These are phyloP conservation scores for Sycophila sp. DNA, from an alignment of 1,140 invertebrate genomes.

Conservation along the genomic window DNA sequence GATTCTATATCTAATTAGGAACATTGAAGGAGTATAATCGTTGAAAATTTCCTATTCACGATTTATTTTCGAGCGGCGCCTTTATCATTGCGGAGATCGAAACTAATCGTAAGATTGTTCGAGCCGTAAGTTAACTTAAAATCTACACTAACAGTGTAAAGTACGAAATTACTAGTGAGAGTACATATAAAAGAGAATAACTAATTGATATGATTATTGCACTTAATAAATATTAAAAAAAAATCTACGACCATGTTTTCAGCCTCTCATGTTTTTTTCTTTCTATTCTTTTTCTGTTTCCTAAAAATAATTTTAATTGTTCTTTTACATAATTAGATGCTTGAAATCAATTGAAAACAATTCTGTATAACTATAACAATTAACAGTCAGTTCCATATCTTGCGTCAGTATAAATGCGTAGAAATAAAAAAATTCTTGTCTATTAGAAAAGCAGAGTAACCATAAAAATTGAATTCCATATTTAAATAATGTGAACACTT, in stretches of 20 bases:
- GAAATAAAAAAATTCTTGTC: slow-evolving; percentile 12
- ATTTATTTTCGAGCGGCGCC: neutral
- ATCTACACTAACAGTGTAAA: neutral
- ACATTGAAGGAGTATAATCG: slow-evolving; percentile 14
- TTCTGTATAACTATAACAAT: neutral
- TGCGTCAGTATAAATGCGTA: slow-evolving; percentile 7
- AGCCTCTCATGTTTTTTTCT: neutral
- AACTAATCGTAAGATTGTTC: slow-evolving; percentile 4
- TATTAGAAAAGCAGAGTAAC: neutral
- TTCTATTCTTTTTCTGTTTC: neutral
- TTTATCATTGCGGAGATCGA: slow-evolving; percentile 31
- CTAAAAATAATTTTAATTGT: neutral
- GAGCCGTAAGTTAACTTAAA: neutral
- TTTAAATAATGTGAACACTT: neutral
- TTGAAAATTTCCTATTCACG: neutral
- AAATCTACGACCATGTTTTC: slow-evolving; percentile 1
- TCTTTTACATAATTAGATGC: neutral
- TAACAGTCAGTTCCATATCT: slow-evolving; percentile 14
- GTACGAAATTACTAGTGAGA: slow-evolving; percentile 4
- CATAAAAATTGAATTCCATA: neutral
- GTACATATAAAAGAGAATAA: slow-evolving; percentile 1
- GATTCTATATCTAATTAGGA: slow-evolving; percentile 6
- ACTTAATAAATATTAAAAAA: slow-evolving; percentile 5
- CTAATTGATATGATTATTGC: slow-evolving; percentile 20
- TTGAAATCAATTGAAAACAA: slow-evolving; percentile 1